Percentiles rank a stretch among this genome's conserved stretches.
Evolutionary conservation across 37 sponge, comb jelly and placozoan species (phyloP).

Genomic region (Crambe crambe): DNA sequence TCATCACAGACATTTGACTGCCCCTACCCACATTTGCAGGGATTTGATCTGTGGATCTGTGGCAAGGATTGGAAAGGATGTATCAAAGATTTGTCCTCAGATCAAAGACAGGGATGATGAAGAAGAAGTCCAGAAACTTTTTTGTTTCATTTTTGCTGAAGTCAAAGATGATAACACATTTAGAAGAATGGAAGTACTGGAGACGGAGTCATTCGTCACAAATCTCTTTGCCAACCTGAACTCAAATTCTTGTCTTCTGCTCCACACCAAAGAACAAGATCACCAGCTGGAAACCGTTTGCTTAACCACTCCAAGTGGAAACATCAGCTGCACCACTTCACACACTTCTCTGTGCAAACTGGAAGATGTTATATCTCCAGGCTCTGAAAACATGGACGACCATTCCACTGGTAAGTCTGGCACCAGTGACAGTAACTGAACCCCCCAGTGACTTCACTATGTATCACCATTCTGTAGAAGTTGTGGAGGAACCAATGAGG

Average conservation of each 20-base stretch:
- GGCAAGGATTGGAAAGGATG: constrained; percentile 14
- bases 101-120: constrained; percentile 40
- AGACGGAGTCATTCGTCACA: background rate
- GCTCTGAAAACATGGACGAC: background rate
- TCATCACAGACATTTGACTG: no score
- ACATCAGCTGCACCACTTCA: background rate
- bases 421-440: no score
- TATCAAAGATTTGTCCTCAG: constrained; percentile 11
- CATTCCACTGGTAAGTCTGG: background rate
- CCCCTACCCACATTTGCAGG: no score
- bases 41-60: constrained; percentile 37
- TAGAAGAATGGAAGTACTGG: background rate
- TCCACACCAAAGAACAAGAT: constrained; percentile 14
- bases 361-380: background rate
- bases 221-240: background rate
- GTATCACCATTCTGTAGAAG: background rate
- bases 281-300: background rate
- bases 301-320: background rate
- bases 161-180: background rate
- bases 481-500: background rate
- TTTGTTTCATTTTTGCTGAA: constrained; percentile 18
- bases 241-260: constrained; percentile 2
- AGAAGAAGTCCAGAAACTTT: constrained; percentile 28
- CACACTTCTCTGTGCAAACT: background rate
- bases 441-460: no score